Conservation (phyloP, 2,797 vertebrate genomes). For the Centroberyx gerrardi region DNA sequence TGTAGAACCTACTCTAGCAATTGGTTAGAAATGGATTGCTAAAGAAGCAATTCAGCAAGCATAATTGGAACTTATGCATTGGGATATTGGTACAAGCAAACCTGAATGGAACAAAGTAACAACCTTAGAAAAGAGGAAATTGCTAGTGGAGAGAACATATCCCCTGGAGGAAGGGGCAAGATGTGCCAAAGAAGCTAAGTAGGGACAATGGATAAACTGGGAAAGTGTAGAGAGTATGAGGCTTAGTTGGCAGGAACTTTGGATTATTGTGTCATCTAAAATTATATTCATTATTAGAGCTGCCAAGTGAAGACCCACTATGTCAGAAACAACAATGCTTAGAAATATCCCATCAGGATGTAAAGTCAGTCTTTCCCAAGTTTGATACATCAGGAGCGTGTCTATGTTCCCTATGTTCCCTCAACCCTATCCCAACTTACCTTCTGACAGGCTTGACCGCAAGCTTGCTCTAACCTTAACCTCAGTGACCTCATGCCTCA, state of each 20-base stretch:
- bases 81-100: slow-evolving; percentile 3
- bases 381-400: slow-evolving; percentile 29
- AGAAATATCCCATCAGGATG: background rate
- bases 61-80: background rate
- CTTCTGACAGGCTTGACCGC: too few relatives aligned
- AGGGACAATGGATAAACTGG: slow-evolving; percentile 15
- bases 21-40: background rate
- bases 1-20: background rate
- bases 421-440: too few relatives aligned
- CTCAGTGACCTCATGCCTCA: too few relatives aligned
- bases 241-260: background rate
- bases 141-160: slow-evolving; percentile 10
- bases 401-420: too few relatives aligned
- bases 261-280: too few relatives aligned
- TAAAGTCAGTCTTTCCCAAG: slow-evolving; percentile 1
- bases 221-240: background rate
- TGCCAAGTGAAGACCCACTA: slow-evolving; percentile 2
- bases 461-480: too few relatives aligned
- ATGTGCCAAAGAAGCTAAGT: slow-evolving; percentile 24
- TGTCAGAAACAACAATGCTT: slow-evolving; percentile 3
- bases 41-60: slow-evolving; percentile 15
- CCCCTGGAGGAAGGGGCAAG: slow-evolving; percentile 22
- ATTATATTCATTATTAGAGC: background rate
- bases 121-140: slow-evolving; percentile 27
- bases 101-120: slow-evolving; percentile 11